These are phyloP conservation scores for Steinernema khuongi DNA, from an alignment of 1,140 invertebrate genomes.

Conservation along the genomic window DNA sequence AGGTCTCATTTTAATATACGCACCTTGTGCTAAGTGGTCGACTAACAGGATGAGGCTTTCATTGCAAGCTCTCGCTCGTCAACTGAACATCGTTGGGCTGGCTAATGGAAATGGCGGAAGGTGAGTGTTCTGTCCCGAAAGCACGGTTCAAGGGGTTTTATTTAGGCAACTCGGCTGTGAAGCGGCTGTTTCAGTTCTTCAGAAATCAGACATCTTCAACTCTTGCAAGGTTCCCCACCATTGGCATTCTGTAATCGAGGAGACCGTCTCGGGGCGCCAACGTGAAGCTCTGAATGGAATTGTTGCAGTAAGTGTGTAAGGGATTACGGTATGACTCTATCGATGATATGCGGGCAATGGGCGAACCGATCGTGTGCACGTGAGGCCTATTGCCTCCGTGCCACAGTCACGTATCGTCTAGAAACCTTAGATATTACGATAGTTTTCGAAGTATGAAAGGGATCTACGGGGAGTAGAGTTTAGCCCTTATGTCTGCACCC, in stretches of 20 bases:
- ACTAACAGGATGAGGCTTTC: neutral
- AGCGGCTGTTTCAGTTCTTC: conserved; percentile 35
- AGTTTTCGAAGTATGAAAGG: too few species aligned
- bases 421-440: too few species aligned
- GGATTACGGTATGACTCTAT: too few species aligned
- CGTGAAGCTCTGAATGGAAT: conserved; percentile 42
- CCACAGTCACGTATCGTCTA: too few species aligned
- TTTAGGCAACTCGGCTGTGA: conserved; percentile 51
- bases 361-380: too few species aligned
- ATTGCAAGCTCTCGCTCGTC: neutral
- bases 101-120: conserved; percentile 47
- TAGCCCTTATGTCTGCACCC: too few species aligned
- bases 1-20: conserved; percentile 11
- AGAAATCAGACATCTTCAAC: conserved; percentile 33
- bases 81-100: conserved; percentile 41
- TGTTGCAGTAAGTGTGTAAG: conserved; percentile 30
- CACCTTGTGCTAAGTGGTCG: neutral
- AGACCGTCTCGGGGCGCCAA: conserved; percentile 41
- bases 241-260: conserved; percentile 42
- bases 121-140: conserved; percentile 31
- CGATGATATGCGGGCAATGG: too few species aligned
- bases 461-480: too few species aligned
- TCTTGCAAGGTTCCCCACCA: conserved; percentile 36
- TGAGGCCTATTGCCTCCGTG: too few species aligned
- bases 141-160: neutral